Percentiles rank a stretch among this genome's conserved stretches.
phyloP scores from a whole-genome alignment of 2,797 vertebrate genomes.

The Myiotriccus ornatus region DNA sequence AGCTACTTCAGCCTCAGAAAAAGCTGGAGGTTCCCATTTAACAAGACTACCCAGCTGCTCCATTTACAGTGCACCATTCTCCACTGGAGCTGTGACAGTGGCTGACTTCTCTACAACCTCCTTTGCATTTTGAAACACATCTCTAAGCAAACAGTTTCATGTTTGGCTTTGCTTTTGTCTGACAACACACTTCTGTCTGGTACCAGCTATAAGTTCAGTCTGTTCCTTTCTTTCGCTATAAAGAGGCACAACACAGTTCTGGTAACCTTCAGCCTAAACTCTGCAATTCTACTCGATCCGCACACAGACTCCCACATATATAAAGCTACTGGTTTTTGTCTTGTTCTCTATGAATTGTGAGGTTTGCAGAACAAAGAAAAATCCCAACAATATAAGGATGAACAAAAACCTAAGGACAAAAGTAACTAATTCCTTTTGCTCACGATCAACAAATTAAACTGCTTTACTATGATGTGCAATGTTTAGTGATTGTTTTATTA shows the following conservation, averaged over 20 bases:
- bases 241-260: not conserved
- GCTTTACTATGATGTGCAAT: conserved; percentile 38
- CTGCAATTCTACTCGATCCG: not conserved
- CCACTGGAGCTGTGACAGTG: not conserved
- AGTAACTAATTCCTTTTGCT: not conserved
- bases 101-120: not conserved
- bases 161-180: not conserved
- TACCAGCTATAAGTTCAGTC: not conserved
- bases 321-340: not conserved
- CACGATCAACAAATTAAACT: conserved; percentile 44
- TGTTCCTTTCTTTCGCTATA: not conserved
- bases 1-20: not conserved
- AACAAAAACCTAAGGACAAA: not conserved
- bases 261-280: not conserved
- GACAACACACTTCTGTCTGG: not conserved
- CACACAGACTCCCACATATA: not conserved
- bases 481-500: conserved; percentile 68
- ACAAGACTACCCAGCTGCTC: not conserved
- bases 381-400: not conserved
- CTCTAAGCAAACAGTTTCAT: not conserved
- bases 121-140: not conserved
- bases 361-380: not conserved
- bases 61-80: not conserved
- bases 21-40: not conserved
- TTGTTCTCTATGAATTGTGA: not conserved